These are phyloP conservation scores for Pterostichus madidus DNA, from an alignment of 2,888 invertebrate species.

Conservation along the genomic window DNA sequence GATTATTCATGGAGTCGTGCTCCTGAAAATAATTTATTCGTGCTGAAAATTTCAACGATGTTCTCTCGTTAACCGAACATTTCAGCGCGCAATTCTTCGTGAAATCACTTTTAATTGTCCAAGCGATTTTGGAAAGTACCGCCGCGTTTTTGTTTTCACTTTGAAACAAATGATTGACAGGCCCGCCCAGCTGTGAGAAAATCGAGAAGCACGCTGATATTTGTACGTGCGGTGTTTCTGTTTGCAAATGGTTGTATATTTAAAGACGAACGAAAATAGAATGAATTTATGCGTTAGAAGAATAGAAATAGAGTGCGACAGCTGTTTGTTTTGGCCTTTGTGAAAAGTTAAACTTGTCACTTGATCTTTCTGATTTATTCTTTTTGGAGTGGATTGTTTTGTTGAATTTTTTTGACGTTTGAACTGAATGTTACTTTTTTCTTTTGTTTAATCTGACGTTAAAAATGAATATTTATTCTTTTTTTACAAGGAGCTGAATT, in stretches of 20 bases:
- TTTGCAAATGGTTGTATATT: slow-evolving; percentile 45
- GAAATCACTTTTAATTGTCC: not conserved
- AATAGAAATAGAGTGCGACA: slow-evolving; percentile 42
- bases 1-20: slow-evolving; percentile 50
- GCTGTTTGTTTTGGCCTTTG: slow-evolving; percentile 51
- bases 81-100: slow-evolving; percentile 12
- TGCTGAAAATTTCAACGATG: not conserved
- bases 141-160: slow-evolving; percentile 28
- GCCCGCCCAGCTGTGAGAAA: slow-evolving; percentile 40
- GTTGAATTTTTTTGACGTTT: slow-evolving; percentile 7
- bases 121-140: slow-evolving; percentile 24
- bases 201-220: slow-evolving; percentile 29
- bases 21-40: slow-evolving; percentile 46
- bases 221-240: slow-evolving; percentile 13
- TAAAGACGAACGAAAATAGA: slow-evolving; percentile 41
- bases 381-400: not conserved
- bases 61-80: slow-evolving; percentile 11
- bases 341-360: slow-evolving; percentile 37
- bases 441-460: not conserved
- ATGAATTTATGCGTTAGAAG: slow-evolving; percentile 48
- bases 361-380: slow-evolving; percentile 41
- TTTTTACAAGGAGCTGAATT: too few species aligned
- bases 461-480: too few species aligned
- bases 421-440: not conserved
- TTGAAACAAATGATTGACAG: slow-evolving; percentile 34